phyloP scores from a whole-genome alignment of 1,140 invertebrate genomes.

The Hypothenemus hampei region DNA sequence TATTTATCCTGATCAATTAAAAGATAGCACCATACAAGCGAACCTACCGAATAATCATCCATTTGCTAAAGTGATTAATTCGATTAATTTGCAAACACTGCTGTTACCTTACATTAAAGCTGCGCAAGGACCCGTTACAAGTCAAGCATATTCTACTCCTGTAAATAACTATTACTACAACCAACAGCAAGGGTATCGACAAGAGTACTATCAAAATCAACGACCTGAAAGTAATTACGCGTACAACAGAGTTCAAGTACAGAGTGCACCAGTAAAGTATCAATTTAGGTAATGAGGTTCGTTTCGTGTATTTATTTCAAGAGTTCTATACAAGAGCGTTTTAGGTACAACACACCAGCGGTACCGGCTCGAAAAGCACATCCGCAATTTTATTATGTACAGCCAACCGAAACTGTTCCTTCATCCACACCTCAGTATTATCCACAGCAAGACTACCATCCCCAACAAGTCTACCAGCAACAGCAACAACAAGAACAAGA shows the following conservation, averaged over 20 bases:
- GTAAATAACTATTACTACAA: constrained; percentile 9
- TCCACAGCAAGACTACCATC: neutral
- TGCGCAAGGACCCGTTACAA: constrained; percentile 20
- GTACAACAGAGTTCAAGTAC: constrained; percentile 3
- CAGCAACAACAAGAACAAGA: neutral
- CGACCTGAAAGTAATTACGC: neutral
- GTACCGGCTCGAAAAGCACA: neutral
- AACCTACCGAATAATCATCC: constrained; percentile 53
- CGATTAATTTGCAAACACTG: constrained; percentile 48
- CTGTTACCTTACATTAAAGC: constrained; percentile 40
- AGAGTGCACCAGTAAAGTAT: constrained; percentile 12
- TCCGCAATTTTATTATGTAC: constrained; percentile 13
- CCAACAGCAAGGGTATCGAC: constrained; percentile 6
- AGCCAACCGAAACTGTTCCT: neutral
- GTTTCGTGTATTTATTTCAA: neutral
- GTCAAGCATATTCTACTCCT: constrained; percentile 2
- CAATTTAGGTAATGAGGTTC: constrained; percentile 8
- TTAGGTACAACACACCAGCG: constrained; percentile 2
- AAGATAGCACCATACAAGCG: constrained; percentile 50
- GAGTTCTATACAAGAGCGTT: neutral
- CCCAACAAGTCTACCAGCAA: neutral
- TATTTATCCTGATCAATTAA: constrained; percentile 52
- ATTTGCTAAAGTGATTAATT: constrained; percentile 49
- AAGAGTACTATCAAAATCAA: constrained; percentile 2
- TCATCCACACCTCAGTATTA: neutral